Percentiles rank a stretch among this genome's conserved stretches.
These are phyloP conservation scores for Hozukius guyotensis DNA, from an alignment of 2,797 vertebrate genomes.

Conservation along the genomic window DNA sequence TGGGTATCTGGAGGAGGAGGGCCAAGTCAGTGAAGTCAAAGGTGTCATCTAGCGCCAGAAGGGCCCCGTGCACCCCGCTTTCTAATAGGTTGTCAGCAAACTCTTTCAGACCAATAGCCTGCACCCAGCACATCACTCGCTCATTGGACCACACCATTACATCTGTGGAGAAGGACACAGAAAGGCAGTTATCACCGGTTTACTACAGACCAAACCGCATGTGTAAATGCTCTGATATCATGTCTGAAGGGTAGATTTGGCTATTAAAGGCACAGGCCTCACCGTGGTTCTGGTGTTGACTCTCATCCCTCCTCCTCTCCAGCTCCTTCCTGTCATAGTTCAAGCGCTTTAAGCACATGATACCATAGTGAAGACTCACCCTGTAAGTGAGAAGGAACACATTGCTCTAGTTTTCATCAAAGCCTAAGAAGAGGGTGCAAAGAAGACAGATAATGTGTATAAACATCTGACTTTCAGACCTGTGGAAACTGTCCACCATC, in stretches of 20 bases:
- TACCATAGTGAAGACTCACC: constrained; percentile 98
- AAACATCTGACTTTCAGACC: constrained; percentile 66
- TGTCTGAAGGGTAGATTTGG: neutral
- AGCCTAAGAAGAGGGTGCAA: neutral
- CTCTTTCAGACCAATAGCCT: constrained; percentile 92
- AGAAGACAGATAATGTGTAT: neutral
- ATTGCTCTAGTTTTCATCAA: neutral
- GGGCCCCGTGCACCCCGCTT: constrained; percentile 92
- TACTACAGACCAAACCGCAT: neutral
- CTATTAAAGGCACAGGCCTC: neutral
- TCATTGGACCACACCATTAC: constrained; percentile 98
- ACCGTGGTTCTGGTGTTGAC: constrained; percentile 93
- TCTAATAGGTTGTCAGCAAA: constrained; percentile 92
- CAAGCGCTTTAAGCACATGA: constrained; percentile 95
- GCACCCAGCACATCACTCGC: constrained; percentile 95
- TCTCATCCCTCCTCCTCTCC: constrained; percentile 92
- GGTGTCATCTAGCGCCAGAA: constrained; percentile 92
- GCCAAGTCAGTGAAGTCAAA: constrained; percentile 94
- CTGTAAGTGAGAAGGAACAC: constrained; percentile 70
- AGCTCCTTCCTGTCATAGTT: constrained; percentile 98
- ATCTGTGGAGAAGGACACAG: constrained; percentile 72
- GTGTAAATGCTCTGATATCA: neutral
- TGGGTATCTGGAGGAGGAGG: constrained; percentile 93
- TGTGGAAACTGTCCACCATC: constrained; percentile 99
- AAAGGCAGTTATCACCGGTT: neutral